phyloP scores from a whole-genome alignment of 2,797 vertebrate species.

The Clarias fuscus region DNA sequence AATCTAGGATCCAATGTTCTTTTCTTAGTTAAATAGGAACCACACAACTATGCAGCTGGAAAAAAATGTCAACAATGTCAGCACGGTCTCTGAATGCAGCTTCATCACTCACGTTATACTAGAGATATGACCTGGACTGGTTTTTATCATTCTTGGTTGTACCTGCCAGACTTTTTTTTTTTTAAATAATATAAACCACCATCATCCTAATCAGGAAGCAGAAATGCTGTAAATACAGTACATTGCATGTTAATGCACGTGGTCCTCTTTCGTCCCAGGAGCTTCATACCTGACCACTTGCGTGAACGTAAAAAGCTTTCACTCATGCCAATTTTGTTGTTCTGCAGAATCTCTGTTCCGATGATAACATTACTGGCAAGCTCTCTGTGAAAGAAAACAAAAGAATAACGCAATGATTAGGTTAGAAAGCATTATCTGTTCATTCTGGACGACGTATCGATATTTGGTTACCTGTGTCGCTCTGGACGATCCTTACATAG shows the following conservation, averaged over 20 bases:
- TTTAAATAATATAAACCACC: neutral
- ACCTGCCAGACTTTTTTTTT: neutral
- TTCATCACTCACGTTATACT: neutral
- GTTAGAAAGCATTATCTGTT: neutral
- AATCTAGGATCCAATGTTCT: neutral
- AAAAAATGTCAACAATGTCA: neutral
- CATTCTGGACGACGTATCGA: neutral
- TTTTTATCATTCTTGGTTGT: neutral
- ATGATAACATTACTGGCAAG: neutral
- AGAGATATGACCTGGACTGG: neutral
- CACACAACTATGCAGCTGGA: neutral
- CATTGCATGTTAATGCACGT: neutral
- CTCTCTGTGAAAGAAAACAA: neutral
- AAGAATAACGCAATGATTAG: neutral
- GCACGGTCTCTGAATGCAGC: neutral
- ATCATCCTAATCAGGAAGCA: neutral
- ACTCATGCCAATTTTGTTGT: neutral
- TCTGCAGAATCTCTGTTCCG: neutral
- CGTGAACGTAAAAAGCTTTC: neutral
- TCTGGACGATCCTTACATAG: conserved; percentile 23
- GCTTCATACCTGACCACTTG: neutral
- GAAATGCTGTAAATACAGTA: neutral
- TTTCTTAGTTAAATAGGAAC: neutral
- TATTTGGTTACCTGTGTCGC: conserved; percentile 46
- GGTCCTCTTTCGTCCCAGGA: neutral